Percentiles rank a stretch among this genome's conserved stretches.
Conservation (phyloP, 2,888 invertebrate species). For the Scaptodrosophila latifasciaeformis region DNA sequence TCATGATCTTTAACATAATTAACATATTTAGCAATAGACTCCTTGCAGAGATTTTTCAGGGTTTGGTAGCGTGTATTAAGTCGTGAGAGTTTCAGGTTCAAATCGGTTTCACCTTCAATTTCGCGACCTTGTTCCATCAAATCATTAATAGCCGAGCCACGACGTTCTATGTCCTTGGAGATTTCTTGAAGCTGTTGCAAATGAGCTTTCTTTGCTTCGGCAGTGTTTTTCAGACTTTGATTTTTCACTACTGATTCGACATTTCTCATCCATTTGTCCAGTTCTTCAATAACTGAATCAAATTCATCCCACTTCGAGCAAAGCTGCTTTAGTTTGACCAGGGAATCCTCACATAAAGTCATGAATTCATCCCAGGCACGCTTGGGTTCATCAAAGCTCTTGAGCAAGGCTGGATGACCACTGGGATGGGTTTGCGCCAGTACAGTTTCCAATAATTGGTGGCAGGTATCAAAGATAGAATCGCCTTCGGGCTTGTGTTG, state of each 20-base stretch:
- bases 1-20: conserved; percentile 90
- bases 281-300: conserved; percentile 83
- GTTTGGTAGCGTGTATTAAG: conserved; percentile 88
- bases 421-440: conserved; percentile 85
- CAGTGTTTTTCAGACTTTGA: conserved; percentile 89
- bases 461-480: conserved; percentile 81
- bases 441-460: conserved; percentile 82
- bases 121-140: conserved; percentile 82
- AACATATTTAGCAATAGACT: conserved; percentile 88
- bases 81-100: conserved; percentile 84
- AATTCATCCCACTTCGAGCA: conserved; percentile 89
- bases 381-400: conserved; percentile 84
- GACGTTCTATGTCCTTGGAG: conserved; percentile 82
- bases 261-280: conserved; percentile 89
- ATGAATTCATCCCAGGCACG: conserved; percentile 86
- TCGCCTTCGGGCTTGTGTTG: conserved; percentile 85
- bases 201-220: conserved; percentile 87
- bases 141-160: conserved; percentile 81
- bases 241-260: conserved; percentile 91
- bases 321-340: conserved; percentile 83
- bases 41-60: conserved; percentile 86
- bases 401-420: conserved; percentile 84
- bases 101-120: conserved; percentile 84
- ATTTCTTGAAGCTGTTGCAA: conserved; percentile 84
- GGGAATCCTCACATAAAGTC: conserved; percentile 81